These are phyloP conservation scores for Drosophila macrospina DNA, from an alignment of 2,888 invertebrate genomes.

Conservation along the genomic window DNA sequence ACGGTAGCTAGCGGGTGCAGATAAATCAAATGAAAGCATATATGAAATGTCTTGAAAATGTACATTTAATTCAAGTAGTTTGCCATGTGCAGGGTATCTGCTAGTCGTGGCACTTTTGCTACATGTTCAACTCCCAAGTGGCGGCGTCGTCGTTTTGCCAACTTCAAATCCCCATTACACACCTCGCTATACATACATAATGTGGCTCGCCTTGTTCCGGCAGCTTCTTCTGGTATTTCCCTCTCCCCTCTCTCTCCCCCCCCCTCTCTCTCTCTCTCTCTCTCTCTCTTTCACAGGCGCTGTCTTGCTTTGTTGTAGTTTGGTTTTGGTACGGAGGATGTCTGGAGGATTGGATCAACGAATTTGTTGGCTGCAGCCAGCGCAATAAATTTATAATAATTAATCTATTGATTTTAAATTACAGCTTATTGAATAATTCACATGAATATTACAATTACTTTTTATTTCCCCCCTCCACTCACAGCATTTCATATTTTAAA, in stretches of 20 bases:
- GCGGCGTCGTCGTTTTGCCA: slow-evolving; percentile 35
- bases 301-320: slow-evolving; percentile 70
- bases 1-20: not conserved
- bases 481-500: slow-evolving; percentile 43
- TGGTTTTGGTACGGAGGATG: slow-evolving; percentile 59
- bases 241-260: no score
- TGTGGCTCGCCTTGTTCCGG: slow-evolving; percentile 36
- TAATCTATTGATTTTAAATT: slow-evolving; percentile 70
- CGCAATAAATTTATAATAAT: slow-evolving; percentile 63
- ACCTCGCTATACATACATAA: slow-evolving; percentile 42
- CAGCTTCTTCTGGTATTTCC: slow-evolving; percentile 32
- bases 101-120: slow-evolving; percentile 8
- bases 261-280: slow-evolving; percentile 2
- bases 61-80: no score
- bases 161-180: slow-evolving; percentile 46
- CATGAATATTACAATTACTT: slow-evolving; percentile 46
- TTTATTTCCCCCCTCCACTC: not conserved
- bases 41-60: no score
- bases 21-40: no score
- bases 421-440: slow-evolving; percentile 63
- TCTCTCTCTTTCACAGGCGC: slow-evolving; percentile 59
- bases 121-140: slow-evolving; percentile 28
- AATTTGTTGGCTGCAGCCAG: not conserved
- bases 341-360: slow-evolving; percentile 30
- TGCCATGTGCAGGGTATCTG: slow-evolving; percentile 12